These are phyloP conservation scores for Pandion haliaetus DNA, from an alignment of 2,113 vertebrate species.

Conservation along the genomic window DNA sequence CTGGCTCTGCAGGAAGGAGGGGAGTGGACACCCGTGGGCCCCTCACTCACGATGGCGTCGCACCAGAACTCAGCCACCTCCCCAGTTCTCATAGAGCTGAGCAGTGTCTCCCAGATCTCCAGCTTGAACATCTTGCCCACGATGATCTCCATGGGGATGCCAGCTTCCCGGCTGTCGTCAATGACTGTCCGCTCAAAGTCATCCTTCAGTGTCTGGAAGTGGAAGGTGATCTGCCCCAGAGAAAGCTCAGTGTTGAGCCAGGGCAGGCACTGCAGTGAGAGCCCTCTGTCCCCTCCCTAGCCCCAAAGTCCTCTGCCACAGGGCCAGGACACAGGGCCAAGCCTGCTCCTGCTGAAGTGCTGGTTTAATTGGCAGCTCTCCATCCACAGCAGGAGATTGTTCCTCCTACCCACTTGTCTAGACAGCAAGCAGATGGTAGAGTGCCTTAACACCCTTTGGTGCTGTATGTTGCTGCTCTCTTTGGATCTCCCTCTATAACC, in stretches of 20 bases:
- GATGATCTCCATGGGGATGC: constrained; percentile 83
- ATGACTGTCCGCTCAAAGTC: constrained; percentile 85
- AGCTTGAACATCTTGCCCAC: constrained; percentile 90
- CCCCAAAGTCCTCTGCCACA: fast-evolving
- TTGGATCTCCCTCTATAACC: not conserved
- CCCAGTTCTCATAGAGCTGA: constrained; percentile 83
- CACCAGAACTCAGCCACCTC: constrained; percentile 92
- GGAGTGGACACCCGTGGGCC: fast-evolving
- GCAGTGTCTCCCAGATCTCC: constrained; percentile 86
- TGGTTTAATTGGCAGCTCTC: not conserved
- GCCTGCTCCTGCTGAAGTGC: not conserved
- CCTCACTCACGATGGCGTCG: constrained; percentile 78
- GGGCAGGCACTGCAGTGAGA: not conserved
- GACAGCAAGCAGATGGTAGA: not conserved
- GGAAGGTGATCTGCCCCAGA: constrained; percentile 79
- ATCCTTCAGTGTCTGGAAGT: constrained; percentile 86
- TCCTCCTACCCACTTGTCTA: not conserved
- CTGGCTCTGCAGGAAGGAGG: not conserved
- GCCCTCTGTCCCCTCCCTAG: fast-evolving
- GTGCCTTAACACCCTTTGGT: not conserved
- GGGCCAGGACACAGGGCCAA: not conserved
- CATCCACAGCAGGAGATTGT: not conserved
- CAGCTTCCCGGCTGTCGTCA: constrained; percentile 80
- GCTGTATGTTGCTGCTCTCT: not conserved
- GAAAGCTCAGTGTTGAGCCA: not conserved